phyloP scores from a whole-genome alignment of 1,140 invertebrate genomes.

The Plodia interpunctella region DNA sequence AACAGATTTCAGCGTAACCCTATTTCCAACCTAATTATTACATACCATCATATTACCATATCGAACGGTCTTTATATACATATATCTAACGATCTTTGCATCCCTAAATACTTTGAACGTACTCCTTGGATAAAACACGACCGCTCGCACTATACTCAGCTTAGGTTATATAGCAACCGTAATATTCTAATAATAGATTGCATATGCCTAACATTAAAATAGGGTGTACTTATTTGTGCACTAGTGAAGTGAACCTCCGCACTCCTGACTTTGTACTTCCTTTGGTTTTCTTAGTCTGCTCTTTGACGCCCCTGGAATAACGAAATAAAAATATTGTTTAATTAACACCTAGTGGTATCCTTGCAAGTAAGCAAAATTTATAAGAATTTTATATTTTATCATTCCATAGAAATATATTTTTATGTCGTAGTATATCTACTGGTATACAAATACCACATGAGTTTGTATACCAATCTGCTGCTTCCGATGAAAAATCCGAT shows the following conservation, averaged over 20 bases:
- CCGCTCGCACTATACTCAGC: slow-evolving; percentile 10
- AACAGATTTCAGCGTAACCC: not conserved
- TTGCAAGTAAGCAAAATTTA: no score
- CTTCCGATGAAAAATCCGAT: no score
- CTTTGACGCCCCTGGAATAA: slow-evolving; percentile 69
- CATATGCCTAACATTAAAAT: slow-evolving; percentile 12
- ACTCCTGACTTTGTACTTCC: slow-evolving; percentile 55
- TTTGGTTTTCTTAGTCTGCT: slow-evolving; percentile 69
- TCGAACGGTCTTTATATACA: no score
- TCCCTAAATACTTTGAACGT: not conserved
- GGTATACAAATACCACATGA: no score
- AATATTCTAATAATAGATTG: slow-evolving; percentile 16
- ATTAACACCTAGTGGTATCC: not conserved
- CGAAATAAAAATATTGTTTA: slow-evolving; percentile 13
- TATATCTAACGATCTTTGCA: no score
- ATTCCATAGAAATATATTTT: no score
- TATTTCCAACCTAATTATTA: not conserved
- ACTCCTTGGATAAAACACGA: not conserved
- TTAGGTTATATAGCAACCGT: slow-evolving; percentile 13
- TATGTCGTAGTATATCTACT: no score
- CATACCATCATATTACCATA: no score
- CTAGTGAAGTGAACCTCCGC: slow-evolving; percentile 58
- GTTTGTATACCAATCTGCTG: no score
- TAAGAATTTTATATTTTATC: no score
- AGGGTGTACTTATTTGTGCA: slow-evolving; percentile 56